Conservation (phyloP, 2,888 invertebrate species). For the Arrhopalites spinosus region DNA sequence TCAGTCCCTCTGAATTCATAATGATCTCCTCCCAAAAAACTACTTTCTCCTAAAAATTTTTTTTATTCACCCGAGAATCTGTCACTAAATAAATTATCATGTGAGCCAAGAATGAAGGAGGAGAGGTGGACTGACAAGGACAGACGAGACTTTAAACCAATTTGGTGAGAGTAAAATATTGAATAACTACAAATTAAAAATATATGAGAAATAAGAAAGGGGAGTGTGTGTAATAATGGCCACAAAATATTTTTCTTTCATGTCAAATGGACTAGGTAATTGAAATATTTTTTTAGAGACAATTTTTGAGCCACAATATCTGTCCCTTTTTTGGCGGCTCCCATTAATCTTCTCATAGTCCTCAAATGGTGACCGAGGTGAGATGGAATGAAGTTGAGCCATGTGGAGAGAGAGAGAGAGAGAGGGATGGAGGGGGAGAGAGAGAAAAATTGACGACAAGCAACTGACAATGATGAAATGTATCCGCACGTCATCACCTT, state of each 20-base stretch:
- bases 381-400: too few species aligned
- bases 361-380: too few species aligned
- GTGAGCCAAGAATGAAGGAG: too few species aligned
- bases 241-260: not conserved
- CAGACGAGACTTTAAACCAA: too few species aligned
- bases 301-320: not conserved
- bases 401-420: not conserved
- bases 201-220: not conserved
- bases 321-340: not conserved
- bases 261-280: slow-evolving; percentile 20
- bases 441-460: slow-evolving; percentile 14
- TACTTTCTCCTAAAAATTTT: too few species aligned
- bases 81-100: too few species aligned
- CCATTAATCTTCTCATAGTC: not conserved
- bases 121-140: too few species aligned
- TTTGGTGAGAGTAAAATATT: not conserved
- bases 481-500: slow-evolving; percentile 1
- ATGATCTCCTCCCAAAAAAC: too few species aligned
- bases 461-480: slow-evolving; percentile 24
- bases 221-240: not conserved
- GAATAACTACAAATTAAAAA: not conserved
- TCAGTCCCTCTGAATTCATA: too few species aligned
- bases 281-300: slow-evolving; percentile 11
- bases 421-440: not conserved
- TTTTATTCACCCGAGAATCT: too few species aligned